Evolutionary conservation across 2,797 vertebrate species (phyloP), one percentile per base, ranked within the genome.

Genomic region (Cryptoprocta ferox): DNA sequence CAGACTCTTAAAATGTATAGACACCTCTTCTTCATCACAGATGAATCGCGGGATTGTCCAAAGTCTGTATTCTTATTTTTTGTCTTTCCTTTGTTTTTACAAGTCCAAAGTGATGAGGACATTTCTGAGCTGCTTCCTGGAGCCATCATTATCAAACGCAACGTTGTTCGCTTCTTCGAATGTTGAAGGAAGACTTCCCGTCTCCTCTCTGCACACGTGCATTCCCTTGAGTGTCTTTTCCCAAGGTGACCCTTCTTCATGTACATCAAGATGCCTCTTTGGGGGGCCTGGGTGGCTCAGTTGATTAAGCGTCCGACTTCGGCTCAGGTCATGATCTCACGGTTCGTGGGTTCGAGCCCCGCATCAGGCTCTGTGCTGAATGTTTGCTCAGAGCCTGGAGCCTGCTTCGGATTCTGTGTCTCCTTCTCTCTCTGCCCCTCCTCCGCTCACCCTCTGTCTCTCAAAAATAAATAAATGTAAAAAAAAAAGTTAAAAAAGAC

Each of bases 121-220:
- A 28, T 13, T 28, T 0, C 5, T 8, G 12, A 15, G 14, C 32
- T 59, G 30, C 42, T 53, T 90, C 21, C 37, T 8, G 24, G 45
- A 4, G n/a, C 32, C 6, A 1, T 15, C 1, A 10, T 24, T 32
- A 11, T 15, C 30, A 6, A 6, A 30, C 2, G 4, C 3, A 1
- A 13, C 2, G 21, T 1, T 11, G 0, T 39, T 59, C 8, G 3
- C 21, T 24, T 59, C 56, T 59, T 24, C 3, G 14, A 6, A 3
- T 1, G 3, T 0, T 2, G 6, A 16, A 37, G 12, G 0, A 28
- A 37, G 32, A 5, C 1, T 16, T 28, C 42, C 59, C 21, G 30
- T 53, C n/a, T 30, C 65, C 21, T 30, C 7, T 14, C 26, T 1
- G 14, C 28, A 8, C 37, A 5, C 2, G 0, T 2, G 2, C 1